These are phyloP conservation scores for Hylomyscus alleni DNA, from an alignment of 2,797 vertebrate genomes.

Conservation along the genomic window DNA sequence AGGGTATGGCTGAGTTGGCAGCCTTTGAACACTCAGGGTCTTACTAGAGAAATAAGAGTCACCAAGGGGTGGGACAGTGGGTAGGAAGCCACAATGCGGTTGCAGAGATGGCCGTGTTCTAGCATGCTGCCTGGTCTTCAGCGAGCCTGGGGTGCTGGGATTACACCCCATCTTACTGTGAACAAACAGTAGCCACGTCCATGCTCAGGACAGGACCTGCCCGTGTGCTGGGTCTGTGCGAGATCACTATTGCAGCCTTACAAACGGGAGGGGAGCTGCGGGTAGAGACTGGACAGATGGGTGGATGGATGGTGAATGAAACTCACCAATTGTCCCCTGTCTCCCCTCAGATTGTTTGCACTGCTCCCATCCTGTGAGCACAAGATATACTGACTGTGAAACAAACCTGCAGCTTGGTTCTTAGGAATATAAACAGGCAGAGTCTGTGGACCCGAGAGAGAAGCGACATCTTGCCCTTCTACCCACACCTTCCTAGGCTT, in stretches of 20 bases:
- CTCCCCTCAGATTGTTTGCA: not conserved
- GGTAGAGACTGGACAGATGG: not conserved
- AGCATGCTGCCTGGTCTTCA: not conserved
- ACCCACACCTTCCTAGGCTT: constrained; percentile 2
- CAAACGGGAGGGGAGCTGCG: not conserved
- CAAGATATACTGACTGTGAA: constrained; percentile 21
- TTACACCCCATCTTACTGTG: not conserved
- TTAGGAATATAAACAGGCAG: not conserved
- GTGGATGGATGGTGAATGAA: not conserved
- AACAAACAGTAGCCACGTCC: not conserved
- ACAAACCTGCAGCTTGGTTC: constrained; percentile 47
- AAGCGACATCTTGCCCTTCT: not conserved
- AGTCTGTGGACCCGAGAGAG: not conserved
- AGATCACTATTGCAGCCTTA: no score
- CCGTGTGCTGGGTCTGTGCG: not conserved
- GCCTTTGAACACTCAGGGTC: not conserved
- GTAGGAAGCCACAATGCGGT: not conserved
- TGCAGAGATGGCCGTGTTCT: not conserved
- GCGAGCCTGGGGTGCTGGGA: not conserved
- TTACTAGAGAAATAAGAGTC: not conserved
- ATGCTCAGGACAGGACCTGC: not conserved
- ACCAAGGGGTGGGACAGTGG: not conserved
- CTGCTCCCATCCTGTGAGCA: not conserved
- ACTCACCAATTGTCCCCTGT: not conserved
- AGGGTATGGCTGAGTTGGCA: not conserved